Evolutionary conservation across 2,888 invertebrate genomes (phyloP), one percentile per base, ranked within the genome.

Genomic region (Cryptus viduatorius): DNA sequence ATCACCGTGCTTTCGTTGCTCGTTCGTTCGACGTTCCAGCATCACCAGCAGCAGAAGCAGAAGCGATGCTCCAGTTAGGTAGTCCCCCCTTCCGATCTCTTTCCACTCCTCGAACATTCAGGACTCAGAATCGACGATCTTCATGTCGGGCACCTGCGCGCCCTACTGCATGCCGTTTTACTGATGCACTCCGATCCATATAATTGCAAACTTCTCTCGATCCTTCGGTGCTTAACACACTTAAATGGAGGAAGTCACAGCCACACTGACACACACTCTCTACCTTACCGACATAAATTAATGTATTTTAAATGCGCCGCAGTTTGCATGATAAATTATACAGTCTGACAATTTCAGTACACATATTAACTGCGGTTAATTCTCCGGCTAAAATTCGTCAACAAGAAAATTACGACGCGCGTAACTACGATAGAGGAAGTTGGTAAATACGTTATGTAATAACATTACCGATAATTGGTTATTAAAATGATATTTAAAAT

Each of bases 1-100:
- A 84, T 84, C 82, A 84, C 82, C 84, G 69, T 82, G 76, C 79
- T 79, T 79, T 84, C 80, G 72, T 80, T 77, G 37, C 72, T 77
- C 83, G 67, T 79, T 80, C 76, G 3, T 19, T 77, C 68, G 59
- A 61, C 44, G 50, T 64, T 71, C 76, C 37, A 37, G 37, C 37
- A 37, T 37, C 37, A 37, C 37, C 37, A 8, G n/a, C 44, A 29
- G 59, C 79, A 50, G 64, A 50, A 67, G 65, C 46, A 50, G 29
- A 29, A 53, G 29, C 72, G 84, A 84, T 84, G 84, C 84, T 84
- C 84, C 80, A 84, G 80, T 84, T 84, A 84, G 84, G 84, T 81
- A 84, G 76, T n/a, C 65, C 53, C 42, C 48, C 59, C 37, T 48
- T 42, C 50, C 24, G 53, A 24, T 48, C 75, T 61, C 4, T 24